Evolutionary conservation across 2,797 vertebrate genomes (phyloP).

Genomic region (Cryptoblepharus egeriae): DNA sequence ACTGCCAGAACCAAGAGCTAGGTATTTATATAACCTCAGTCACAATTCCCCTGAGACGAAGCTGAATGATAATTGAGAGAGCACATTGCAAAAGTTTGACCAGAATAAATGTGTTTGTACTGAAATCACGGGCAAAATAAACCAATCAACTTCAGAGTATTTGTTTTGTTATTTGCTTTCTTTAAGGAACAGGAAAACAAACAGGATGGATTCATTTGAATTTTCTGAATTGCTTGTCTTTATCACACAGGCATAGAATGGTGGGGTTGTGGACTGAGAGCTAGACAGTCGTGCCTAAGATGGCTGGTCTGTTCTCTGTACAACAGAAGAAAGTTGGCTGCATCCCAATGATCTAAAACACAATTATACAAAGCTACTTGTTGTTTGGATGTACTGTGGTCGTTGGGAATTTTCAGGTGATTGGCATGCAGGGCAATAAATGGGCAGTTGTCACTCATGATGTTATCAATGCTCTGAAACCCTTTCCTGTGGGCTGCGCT

Average conservation of each 20-base stretch:
- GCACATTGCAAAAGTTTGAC: slow-evolving; percentile 40
- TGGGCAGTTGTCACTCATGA: not conserved
- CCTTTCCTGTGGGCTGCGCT: not conserved
- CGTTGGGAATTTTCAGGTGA: not conserved
- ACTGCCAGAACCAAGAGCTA: slow-evolving; percentile 14
- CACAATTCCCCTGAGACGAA: slow-evolving; percentile 40
- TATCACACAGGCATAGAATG: slow-evolving; percentile 26
- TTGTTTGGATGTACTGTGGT: not conserved
- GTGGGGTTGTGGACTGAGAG: slow-evolving; percentile 18
- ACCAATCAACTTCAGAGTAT: slow-evolving; percentile 35
- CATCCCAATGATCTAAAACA: not conserved
- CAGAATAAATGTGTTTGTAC: slow-evolving; percentile 48
- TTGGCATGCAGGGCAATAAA: not conserved
- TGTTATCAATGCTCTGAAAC: not conserved
- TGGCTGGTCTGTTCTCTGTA: slow-evolving; percentile 14
- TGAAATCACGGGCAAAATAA: slow-evolving; percentile 47
- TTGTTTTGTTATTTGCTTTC: slow-evolving; percentile 62
- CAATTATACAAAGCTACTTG: not conserved
- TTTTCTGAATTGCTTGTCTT: slow-evolving; percentile 39
- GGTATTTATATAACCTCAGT: slow-evolving; percentile 47
- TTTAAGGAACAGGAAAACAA: slow-evolving; percentile 60
- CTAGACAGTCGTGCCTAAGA: slow-evolving; percentile 4
- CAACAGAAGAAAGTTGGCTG: not conserved
- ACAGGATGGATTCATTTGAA: slow-evolving; percentile 33
- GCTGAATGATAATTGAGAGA: slow-evolving; percentile 39